These are phyloP conservation scores for Fregetta grallaria DNA, from an alignment of 2,113 vertebrate genomes.

Conservation along the genomic window DNA sequence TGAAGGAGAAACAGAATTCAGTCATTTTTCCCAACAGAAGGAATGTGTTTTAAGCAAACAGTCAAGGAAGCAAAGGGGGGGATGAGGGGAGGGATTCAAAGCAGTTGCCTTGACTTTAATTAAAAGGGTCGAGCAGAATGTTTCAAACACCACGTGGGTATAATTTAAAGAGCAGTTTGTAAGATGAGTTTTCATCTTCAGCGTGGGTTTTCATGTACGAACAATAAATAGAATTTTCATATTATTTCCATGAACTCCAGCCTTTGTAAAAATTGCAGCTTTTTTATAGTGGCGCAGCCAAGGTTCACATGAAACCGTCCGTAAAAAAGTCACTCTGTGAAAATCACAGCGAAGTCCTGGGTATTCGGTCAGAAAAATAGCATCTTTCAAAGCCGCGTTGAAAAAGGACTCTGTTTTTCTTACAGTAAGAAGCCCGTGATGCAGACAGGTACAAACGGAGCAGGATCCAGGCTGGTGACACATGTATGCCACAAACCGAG, in stretches of 20 bases:
- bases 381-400: background rate
- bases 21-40: background rate
- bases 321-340: background rate
- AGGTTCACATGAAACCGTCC: background rate
- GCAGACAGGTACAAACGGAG: rapidly evolving
- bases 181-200: constrained; percentile 12
- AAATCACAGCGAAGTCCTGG: background rate
- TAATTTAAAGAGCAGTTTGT: constrained; percentile 12
- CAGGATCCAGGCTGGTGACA: background rate
- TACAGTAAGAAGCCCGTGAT: background rate
- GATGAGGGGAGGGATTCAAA: background rate
- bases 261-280: background rate
- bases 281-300: background rate
- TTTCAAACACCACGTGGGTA: background rate
- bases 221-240: background rate
- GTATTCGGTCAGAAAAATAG: background rate
- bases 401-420: background rate
- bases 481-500: rapidly evolving
- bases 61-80: background rate
- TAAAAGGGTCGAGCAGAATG: background rate
- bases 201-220: background rate
- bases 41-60: background rate
- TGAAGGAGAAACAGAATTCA: background rate
- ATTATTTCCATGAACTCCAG: background rate
- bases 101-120: background rate